A percentile compares a stretch with the other conserved stretches of the same genome.
These are phyloP conservation scores for Tetrapedia diversipes DNA, from an alignment of 2,888 invertebrate species.

Conservation along the genomic window DNA sequence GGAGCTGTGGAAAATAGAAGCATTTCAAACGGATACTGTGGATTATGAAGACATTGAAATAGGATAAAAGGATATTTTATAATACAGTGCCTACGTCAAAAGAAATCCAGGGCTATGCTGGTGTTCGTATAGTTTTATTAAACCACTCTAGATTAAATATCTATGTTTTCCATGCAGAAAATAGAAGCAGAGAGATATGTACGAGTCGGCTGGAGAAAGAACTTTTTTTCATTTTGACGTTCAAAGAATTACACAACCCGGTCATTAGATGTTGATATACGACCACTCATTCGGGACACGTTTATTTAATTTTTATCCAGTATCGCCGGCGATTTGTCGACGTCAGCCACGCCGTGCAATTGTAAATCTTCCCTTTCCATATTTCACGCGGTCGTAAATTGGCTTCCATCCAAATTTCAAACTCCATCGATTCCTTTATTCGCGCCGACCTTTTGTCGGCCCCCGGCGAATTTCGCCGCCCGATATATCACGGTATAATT, in stretches of 20 bases:
- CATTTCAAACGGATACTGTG: no score
- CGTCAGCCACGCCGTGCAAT: constrained; percentile 34
- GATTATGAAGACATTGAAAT: no score
- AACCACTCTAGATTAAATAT: no score
- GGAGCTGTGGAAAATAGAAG: no score
- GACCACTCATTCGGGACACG: not conserved
- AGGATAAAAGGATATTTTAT: no score
- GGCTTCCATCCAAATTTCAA: constrained; percentile 59
- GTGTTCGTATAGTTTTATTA: no score
- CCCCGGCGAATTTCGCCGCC: constrained; percentile 15
- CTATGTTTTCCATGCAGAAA: no score
- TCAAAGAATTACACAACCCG: no score
- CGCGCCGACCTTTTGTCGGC: constrained; percentile 46
- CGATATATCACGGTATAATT: constrained; percentile 47
- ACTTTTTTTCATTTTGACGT: no score
- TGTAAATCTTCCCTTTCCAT: constrained; percentile 50
- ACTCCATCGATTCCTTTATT: constrained; percentile 62
- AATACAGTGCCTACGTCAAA: no score
- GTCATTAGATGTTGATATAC: not conserved
- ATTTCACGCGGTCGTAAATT: constrained; percentile 49
- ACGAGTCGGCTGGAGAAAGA: not conserved
- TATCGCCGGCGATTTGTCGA: constrained; percentile 30
- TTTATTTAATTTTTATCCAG: constrained; percentile 34
- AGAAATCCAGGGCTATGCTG: no score
- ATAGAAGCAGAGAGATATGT: no score